Conservation (phyloP, 2,113 vertebrate genomes). For the Paracanthobrama guichenoti region DNA sequence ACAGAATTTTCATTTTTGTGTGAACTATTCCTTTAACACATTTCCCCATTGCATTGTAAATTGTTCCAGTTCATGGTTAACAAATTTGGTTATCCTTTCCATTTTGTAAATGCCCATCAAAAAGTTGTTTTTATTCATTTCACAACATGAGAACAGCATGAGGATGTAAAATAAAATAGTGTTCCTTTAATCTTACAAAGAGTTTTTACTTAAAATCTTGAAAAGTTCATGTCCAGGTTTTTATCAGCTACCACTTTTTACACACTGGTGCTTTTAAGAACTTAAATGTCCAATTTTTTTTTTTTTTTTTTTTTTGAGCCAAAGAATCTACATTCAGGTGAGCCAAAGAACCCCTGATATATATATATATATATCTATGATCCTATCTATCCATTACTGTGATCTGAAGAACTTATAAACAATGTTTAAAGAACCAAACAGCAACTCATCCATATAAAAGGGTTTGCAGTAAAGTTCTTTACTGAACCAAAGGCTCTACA, state of each 20-base stretch:
- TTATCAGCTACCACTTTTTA: background rate
- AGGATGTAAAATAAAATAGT: no score
- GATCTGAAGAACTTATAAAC: background rate
- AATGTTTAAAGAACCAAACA: background rate
- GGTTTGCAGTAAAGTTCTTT: background rate
- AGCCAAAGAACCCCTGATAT: background rate
- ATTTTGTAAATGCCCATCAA: no score
- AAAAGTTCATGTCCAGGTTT: no score
- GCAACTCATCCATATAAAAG: background rate
- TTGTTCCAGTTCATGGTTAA: no score
- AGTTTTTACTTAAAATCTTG: no score
- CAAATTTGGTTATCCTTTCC: no score
- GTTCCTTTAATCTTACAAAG: background rate
- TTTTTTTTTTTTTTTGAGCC: no score
- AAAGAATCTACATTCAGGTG: background rate
- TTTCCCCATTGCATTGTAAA: no score
- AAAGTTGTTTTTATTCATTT: background rate
- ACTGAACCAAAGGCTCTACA: background rate
- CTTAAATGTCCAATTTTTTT: background rate
- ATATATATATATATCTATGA: no score
- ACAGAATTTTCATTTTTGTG: no score
- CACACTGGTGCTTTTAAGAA: background rate
- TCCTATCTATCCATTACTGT: background rate
- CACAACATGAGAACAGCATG: no score
- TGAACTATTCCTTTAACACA: no score